Conservation (phyloP, 1,140 invertebrate genomes). For the Ridgeia piscesae region DNA sequence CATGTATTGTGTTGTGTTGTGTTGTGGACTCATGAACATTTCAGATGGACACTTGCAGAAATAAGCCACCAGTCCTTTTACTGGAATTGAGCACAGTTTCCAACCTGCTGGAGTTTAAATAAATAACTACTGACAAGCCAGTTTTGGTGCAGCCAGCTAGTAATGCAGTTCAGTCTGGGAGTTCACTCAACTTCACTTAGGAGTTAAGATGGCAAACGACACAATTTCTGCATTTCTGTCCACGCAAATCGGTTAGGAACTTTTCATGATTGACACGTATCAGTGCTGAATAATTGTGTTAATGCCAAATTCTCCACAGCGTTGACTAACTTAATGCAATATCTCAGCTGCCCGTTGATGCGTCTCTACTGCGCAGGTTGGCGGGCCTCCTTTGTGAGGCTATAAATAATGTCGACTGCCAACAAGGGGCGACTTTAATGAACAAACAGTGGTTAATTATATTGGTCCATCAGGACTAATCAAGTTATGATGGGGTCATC, state of each 20-base stretch:
- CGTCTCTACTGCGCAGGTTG: not conserved
- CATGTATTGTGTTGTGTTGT: too few relatives aligned
- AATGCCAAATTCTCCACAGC: not conserved
- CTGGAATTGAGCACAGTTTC: too few relatives aligned
- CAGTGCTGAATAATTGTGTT: not conserved
- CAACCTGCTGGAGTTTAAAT: too few relatives aligned
- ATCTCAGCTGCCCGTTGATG: not conserved
- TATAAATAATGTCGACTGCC: not conserved
- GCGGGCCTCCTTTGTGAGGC: not conserved
- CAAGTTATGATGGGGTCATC: conserved; percentile 3
- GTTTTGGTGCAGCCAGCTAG: too few relatives aligned
- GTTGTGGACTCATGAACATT: too few relatives aligned
- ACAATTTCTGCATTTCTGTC: not conserved
- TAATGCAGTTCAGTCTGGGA: too few relatives aligned
- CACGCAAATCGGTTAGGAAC: not conserved
- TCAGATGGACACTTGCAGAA: too few relatives aligned
- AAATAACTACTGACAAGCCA: too few relatives aligned
- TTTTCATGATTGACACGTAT: not conserved
- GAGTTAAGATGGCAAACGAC: not conserved
- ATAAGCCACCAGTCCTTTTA: too few relatives aligned
- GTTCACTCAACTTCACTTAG: too few relatives aligned
- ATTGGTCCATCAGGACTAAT: conserved; percentile 5
- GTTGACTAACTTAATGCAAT: not conserved
- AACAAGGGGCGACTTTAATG: not conserved
- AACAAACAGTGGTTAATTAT: conserved; percentile 1